Base-by-base conservation (phyloP, 2,888 invertebrate species). In the Strigamia maritima region DNA sequence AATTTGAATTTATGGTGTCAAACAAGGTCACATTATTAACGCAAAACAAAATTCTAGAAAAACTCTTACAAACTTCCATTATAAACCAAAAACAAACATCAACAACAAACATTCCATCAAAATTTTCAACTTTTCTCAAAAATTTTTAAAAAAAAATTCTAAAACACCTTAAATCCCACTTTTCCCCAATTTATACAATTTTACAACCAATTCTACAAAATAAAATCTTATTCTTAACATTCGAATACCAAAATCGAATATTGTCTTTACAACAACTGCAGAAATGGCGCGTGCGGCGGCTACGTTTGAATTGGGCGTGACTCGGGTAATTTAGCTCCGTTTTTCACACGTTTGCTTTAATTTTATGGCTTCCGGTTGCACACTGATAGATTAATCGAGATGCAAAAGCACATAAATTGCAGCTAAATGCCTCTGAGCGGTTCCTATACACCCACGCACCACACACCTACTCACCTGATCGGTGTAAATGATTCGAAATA, bases 311-410 rank as follows among this genome's bases (percentile, higher is more conserved):
- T 12, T 60, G 60, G 60, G 60, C 60, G 60, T 60, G 60, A n/a
- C 60, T 19, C 60, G 24, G 60, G 60, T 60, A 60, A 60, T 60
- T 60, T 60, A 60, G 60, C 19, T 60, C 60, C 60, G 60, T 60
- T 60, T 60, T 60, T 60, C 60, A 60, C 60, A 60, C 60, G 60
- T 60, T 60, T 60, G 60, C 60, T 60, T 60, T 60, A 60, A 60
- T 60, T 60, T 60, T 60, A 60, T 60, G 60, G 60, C 60, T 60
- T 60, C 60, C 60, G 60, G 60, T 60, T 60, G 60, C 60, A 24
- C 60, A 60, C 24, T 60, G 60, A 60, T 60, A 60, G 60, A 60
- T 60, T 60, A 60, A 60, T 60, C 60, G 60, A 60, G 60, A 60
- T 60, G 60, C 60, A 19, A 60, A 10, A 2, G 60, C n/a, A 60